Evolutionary conservation across 2,797 vertebrate species (phyloP).

Genomic region (Semaprochilodus insignis): DNA sequence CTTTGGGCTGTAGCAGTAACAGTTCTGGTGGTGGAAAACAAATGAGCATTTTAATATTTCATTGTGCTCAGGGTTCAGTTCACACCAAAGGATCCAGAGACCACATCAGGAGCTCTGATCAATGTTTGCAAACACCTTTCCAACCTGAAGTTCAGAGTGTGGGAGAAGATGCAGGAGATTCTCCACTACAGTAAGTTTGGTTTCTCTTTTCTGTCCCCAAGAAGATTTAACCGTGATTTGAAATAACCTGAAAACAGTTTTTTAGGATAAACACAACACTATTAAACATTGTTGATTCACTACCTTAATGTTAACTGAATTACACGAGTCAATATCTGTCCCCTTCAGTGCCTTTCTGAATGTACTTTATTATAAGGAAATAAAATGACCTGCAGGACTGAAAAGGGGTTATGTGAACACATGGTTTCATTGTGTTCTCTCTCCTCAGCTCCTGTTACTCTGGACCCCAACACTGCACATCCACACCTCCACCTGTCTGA

Average conservation of each 20-base stretch:
- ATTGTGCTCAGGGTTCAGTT: not conserved
- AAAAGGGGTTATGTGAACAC: too few relatives aligned
- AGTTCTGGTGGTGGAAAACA: too few relatives aligned
- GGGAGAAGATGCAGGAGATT: not conserved
- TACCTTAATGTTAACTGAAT: too few relatives aligned
- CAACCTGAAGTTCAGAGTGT: slow-evolving; percentile 5
- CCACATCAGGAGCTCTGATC: not conserved
- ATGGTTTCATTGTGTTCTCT: not conserved
- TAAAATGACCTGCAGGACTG: too few relatives aligned
- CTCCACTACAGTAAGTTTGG: not conserved
- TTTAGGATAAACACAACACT: too few relatives aligned
- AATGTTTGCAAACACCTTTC: not conserved
- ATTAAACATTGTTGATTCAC: too few relatives aligned
- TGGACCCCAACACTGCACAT: slow-evolving; percentile 53
- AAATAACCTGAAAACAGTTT: not conserved
- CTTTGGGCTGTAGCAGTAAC: not conserved
- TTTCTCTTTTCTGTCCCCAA: too few relatives aligned
- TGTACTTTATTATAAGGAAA: too few relatives aligned
- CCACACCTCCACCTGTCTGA: slow-evolving; percentile 36
- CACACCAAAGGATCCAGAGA: not conserved
- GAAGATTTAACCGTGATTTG: too few relatives aligned
- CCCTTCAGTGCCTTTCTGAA: too few relatives aligned
- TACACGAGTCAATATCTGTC: too few relatives aligned
- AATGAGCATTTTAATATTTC: not conserved
- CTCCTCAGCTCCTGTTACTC: slow-evolving; percentile 36